Evolutionary conservation across 2,113 vertebrate species (phyloP), one percentile per base, ranked within the genome.

Genomic region (Mionectes macconnelli): DNA sequence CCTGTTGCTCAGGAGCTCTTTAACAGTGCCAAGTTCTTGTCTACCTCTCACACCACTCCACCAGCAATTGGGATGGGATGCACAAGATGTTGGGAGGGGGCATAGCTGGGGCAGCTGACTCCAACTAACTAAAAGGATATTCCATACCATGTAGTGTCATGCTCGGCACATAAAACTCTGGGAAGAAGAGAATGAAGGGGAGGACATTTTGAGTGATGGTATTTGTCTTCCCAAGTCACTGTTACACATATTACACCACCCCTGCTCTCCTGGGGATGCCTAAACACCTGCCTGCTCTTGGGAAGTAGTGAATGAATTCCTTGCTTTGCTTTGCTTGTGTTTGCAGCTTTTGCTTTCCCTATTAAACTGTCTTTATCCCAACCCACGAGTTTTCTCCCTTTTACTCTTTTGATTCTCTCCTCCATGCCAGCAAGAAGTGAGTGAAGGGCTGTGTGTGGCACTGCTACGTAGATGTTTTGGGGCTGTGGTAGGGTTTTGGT

Each of bases 121-220:
- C n/a, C 19, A 27, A 7, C 6, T 21, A 23, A 22, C 24, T 30
- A 33, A 21, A 40, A 14, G 33, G 15, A 22, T 67, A 56, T 45
- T 23, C 47, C 0, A 0, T 30, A 35, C 11, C 14, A 1, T 35
- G 16, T 45, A 9, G 20, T 4, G 2, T 18, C 22, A 2, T 16
- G 10, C 19, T 12, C 25, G 37, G 18, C 9, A 18, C 4, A 3
- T 14, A 10, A 40, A 31, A 9, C 47, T 73, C 47, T 15, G 15
- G 9, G 3, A 50, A 67, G 31, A n/a, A 53, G 21, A 24, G 4
- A n/a, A 53, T 14, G 15, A 70, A 50, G 33, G 17, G 7, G 3
- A 14, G 8, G 15, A 30, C 0, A 0, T 39, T 77, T 6, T 2
- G 22, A 22, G 5, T 11, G 25, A 35, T 10, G 3, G 10, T 4